Conservation (phyloP, 2,888 invertebrate species). For the Thelaira solivaga region DNA sequence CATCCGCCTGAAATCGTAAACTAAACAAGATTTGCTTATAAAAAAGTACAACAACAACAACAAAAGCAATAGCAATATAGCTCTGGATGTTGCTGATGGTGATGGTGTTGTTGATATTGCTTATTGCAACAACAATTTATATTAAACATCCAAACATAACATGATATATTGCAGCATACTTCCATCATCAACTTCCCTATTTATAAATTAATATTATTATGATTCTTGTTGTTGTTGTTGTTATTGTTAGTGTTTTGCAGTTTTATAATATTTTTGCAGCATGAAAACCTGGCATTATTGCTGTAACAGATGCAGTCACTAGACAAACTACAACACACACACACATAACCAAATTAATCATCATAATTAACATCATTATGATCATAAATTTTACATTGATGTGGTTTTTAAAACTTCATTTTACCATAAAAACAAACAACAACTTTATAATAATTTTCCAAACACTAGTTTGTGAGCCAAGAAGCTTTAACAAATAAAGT, state of each 20-base stretch:
- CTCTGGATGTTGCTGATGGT: constrained; percentile 21
- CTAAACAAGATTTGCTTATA: constrained; percentile 52
- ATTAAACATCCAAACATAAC: constrained; percentile 35
- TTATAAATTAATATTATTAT: constrained; percentile 29
- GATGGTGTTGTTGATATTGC: background rate
- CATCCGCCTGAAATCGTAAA: constrained; percentile 58
- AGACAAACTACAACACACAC: background rate
- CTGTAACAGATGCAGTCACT: constrained; percentile 48
- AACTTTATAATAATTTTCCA: constrained; percentile 2
- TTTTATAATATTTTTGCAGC: constrained; percentile 34
- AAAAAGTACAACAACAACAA: constrained; percentile 30
- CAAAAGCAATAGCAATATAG: constrained; percentile 4
- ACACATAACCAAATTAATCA: too few species aligned
- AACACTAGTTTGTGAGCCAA: background rate
- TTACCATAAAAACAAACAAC: constrained; percentile 50
- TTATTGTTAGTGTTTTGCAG: constrained; percentile 4
- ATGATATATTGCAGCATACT: constrained; percentile 58
- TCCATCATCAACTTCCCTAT: constrained; percentile 51
- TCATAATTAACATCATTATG: constrained; percentile 29
- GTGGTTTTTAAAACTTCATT: constrained; percentile 49
- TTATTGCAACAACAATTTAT: constrained; percentile 4
- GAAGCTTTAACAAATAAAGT: constrained; percentile 28
- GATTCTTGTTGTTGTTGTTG: background rate
- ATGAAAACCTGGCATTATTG: background rate
- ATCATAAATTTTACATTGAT: constrained; percentile 37